Percentiles rank a stretch among this genome's conserved stretches.
These are phyloP conservation scores for Oreotrochilus melanogaster DNA, from an alignment of 2,113 vertebrate species.

Conservation along the genomic window DNA sequence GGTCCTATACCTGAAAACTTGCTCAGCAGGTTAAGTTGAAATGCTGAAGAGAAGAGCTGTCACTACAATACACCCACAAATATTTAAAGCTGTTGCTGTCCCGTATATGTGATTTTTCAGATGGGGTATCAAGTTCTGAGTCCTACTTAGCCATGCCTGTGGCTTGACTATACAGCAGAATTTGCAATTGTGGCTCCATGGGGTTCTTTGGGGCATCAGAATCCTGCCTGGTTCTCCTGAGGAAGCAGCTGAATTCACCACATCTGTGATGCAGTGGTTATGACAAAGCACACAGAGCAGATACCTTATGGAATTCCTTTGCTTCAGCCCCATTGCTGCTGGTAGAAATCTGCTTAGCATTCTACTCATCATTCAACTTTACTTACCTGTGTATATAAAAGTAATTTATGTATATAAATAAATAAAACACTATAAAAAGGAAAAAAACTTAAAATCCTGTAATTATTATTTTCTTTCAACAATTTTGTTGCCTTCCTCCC, in stretches of 20 bases:
- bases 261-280: not conserved
- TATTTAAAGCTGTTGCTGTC: not conserved
- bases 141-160: not conserved
- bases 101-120: not conserved
- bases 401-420: not conserved
- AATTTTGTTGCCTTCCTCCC: not conserved
- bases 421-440: not conserved
- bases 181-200: not conserved
- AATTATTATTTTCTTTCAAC: not conserved
- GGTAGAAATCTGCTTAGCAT: not conserved
- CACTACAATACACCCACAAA: fast-evolving
- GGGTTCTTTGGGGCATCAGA: not conserved
- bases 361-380: not conserved
- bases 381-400: not conserved
- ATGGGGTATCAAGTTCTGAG: not conserved
- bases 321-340: not conserved
- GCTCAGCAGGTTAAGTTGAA: not conserved
- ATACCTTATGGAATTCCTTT: not conserved
- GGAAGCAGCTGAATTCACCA: not conserved
- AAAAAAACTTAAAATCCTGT: not conserved
- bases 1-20: not conserved
- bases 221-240: not conserved
- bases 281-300: not conserved
- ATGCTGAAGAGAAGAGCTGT: not conserved
- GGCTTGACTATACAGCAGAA: not conserved